Evolutionary conservation across 2,888 invertebrate genomes (phyloP), one percentile per base, ranked within the genome.

Genomic region (Gasteruption jaculator): DNA sequence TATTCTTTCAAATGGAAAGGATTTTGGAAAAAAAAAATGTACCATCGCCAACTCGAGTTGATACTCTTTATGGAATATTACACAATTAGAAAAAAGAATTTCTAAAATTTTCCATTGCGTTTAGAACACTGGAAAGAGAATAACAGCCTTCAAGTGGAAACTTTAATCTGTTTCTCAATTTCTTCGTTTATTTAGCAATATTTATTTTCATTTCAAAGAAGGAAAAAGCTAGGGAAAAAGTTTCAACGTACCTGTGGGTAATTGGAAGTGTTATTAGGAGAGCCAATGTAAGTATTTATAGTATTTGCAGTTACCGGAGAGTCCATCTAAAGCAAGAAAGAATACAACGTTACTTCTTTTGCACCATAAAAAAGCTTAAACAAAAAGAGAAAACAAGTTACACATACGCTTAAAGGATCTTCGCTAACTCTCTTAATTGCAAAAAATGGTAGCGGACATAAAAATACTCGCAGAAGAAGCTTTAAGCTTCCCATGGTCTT

Each of bases 311-410:
- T 71, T 36, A 71, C 73, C 22, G 76, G 76, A 39, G 74, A 68
- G 60, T 77, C 77, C 71, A 75, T 69, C 78, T 77, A 66, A 36
- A 68, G 54, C 53, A 54, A 53, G 58, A 50, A 36, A 49, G 38
- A 46, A 30, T 31, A 24, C 27, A 43, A 27, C 22, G 30, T 43
- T 34, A 32, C 20, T 20, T 29, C 45, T 32, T 16, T 22, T 7
- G 27, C 27, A 36, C 25, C 41, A 34, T 34, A 36, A 26, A 29
- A 44, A 36, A 41, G 3, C 16, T 30, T 46, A 46, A 38, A 41
- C 15, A 41, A 45, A 19, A 20, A 39, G 20, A 25, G 22, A 47
- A 30, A 45, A 29, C 27, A 34, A 35, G 42, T 34, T 42, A 49
- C 38, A 50, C 22, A 50, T 34, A 41, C 38, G 41, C 36, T 33